phyloP scores from a whole-genome alignment of 2,113 vertebrate species.

The Tympanuchus pallidicinctus region DNA sequence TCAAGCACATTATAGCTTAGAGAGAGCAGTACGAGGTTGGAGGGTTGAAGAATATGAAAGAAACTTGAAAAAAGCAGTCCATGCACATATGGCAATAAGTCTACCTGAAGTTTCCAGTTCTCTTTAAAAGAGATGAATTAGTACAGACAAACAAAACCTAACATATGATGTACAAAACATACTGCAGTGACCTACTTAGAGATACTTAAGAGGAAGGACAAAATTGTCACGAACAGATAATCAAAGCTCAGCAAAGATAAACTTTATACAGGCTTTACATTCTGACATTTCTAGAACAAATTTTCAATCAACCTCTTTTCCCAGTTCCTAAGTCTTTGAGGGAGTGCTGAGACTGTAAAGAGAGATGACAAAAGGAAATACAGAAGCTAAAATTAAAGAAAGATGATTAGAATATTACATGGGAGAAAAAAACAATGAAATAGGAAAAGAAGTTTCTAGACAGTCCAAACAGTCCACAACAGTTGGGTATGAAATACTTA shows the following conservation, averaged over 20 bases:
- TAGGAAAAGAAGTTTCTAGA: neutral
- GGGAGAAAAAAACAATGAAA: neutral
- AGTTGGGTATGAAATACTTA: neutral
- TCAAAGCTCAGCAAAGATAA: neutral
- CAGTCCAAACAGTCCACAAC: neutral
- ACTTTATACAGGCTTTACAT: neutral
- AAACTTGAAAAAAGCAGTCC: neutral
- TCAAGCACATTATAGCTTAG: neutral
- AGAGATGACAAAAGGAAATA: neutral
- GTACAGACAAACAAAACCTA: neutral
- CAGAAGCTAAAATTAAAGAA: neutral
- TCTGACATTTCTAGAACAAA: neutral
- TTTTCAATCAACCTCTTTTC: neutral
- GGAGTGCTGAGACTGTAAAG: neutral
- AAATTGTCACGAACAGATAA: neutral
- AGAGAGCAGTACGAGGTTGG: neutral
- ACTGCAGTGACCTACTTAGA: neutral
- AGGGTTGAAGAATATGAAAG: neutral
- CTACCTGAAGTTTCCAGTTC: neutral
- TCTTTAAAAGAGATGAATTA: neutral
- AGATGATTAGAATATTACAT: neutral
- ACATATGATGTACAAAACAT: fast-evolving
- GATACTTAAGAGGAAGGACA: neutral
- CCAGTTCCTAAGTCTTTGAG: neutral
- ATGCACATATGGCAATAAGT: neutral